Evolutionary conservation across 2,113 vertebrate genomes (phyloP).

Genomic region (Mastomys natalensis): DNA sequence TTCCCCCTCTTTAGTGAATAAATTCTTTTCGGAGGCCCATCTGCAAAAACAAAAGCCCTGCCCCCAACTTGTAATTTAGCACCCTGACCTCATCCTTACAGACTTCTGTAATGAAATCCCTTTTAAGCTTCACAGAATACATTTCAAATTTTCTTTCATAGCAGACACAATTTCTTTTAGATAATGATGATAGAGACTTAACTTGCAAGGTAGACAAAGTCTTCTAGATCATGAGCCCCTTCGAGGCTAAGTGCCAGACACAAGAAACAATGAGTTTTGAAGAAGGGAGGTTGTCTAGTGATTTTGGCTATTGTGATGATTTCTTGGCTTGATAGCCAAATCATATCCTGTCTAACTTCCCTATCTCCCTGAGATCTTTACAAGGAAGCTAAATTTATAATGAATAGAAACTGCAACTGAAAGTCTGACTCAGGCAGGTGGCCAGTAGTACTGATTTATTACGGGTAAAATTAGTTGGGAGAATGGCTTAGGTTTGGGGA

Average conservation of each 20-base stretch:
- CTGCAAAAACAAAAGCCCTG: background rate
- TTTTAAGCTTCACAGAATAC: constrained; percentile 30
- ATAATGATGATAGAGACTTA: background rate
- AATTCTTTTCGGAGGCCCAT: background rate
- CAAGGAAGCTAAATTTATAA: background rate
- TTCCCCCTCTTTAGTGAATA: background rate
- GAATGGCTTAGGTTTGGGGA: background rate
- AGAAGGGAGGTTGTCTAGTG: background rate
- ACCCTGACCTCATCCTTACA: background rate
- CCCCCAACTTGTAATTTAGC: background rate
- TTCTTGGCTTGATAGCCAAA: background rate
- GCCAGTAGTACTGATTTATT: background rate
- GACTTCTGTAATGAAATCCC: constrained; percentile 20
- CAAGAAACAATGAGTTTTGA: background rate
- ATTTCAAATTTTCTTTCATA: constrained; percentile 34
- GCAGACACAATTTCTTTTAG: constrained; percentile 31
- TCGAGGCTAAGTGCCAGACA: background rate
- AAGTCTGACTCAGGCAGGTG: background rate
- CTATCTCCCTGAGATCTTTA: background rate
- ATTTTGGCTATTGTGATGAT: constrained; percentile 17
- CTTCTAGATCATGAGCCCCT: background rate
- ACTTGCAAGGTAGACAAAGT: constrained; percentile 40
- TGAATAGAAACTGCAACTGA: background rate
- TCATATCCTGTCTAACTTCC: background rate
- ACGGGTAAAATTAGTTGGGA: background rate